Evolutionary conservation across 37 sponge, comb jelly and placozoan genomes (phyloP), one percentile per base, ranked within the genome.

Genomic region (Crambe crambe): DNA sequence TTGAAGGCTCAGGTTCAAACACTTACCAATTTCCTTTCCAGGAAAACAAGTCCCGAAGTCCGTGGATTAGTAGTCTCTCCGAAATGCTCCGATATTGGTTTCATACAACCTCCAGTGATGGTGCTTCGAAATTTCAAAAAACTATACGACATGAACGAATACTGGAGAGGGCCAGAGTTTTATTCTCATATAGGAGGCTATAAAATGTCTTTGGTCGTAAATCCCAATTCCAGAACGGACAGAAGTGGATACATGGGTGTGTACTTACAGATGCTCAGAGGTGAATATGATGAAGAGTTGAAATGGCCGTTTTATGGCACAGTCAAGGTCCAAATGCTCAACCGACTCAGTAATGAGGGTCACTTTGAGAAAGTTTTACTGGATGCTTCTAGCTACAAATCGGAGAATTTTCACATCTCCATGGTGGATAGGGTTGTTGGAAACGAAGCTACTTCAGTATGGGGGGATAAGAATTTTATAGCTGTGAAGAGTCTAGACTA

Each of bases 131-230:
- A 58, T 17, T 81, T 72, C 43, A n/a, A 34, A 9, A 35, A 71
- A 27, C 23, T 42, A 27, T 32, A 27, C 9, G 4, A 4, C 12
- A 42, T 42, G 29, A 29, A 65, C 3, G 56, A 66, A 23, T n/a
- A 10, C 0, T 87, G 88, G 83, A 69, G 20, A 71, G 81, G 83
- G 42, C 58, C 64, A 37, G 61, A 47, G 20, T 75, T 87, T 43
- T 82, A 82, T 70, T 72, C 88, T 47, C 82, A 82, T 38, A 58
- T 63, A 0, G 77, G 77, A 23, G 88, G 88, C 9, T 87, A 87
- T 62, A 87, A 77, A 51, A 70, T 82, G 72, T 76, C 83, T 56
- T 47, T 87, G 2, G 26, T 66, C 32, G 83, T 87, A 22, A 21
- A 22, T 12, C 22, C 42, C n/a, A 15, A 3, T 18, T n/a, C 42